Evolutionary conservation across 1,140 invertebrate species (phyloP).

Genomic region (Melanaphis sacchari): DNA sequence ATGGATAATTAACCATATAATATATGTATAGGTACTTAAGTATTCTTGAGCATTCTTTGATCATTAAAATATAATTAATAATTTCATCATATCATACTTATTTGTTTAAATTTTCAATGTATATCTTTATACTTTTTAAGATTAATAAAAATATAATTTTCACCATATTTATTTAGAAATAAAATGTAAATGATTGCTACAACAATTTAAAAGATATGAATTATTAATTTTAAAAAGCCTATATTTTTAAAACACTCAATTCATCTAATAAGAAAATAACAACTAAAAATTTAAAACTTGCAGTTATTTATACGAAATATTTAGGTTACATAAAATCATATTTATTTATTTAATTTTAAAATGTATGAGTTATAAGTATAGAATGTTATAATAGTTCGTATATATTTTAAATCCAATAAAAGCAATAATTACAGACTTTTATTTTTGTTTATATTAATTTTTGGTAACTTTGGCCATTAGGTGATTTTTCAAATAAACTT

Average conservation of each 20-base stretch:
- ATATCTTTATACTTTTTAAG: background rate
- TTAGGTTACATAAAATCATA: background rate
- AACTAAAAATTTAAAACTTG: background rate
- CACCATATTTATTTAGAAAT: background rate
- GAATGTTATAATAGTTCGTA: background rate
- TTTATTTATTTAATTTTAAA: background rate
- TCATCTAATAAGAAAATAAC: background rate
- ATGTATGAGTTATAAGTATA: background rate
- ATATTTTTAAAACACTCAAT: background rate
- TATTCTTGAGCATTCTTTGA: background rate
- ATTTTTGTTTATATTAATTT: too few relatives aligned
- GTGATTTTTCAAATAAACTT: too few relatives aligned
- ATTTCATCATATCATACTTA: background rate
- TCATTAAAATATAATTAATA: constrained; percentile 8
- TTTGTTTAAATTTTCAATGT: background rate
- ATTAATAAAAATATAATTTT: background rate
- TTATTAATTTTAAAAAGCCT: background rate
- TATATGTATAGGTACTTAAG: background rate
- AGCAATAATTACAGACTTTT: too few relatives aligned
- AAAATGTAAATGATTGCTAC: background rate
- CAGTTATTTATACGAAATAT: too few relatives aligned
- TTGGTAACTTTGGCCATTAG: too few relatives aligned
- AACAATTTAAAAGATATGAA: background rate
- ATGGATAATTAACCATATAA: background rate
- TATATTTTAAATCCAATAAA: too few relatives aligned